Evolutionary conservation across 2,113 vertebrate genomes (phyloP).

Genomic region (Etia nguti): DNA sequence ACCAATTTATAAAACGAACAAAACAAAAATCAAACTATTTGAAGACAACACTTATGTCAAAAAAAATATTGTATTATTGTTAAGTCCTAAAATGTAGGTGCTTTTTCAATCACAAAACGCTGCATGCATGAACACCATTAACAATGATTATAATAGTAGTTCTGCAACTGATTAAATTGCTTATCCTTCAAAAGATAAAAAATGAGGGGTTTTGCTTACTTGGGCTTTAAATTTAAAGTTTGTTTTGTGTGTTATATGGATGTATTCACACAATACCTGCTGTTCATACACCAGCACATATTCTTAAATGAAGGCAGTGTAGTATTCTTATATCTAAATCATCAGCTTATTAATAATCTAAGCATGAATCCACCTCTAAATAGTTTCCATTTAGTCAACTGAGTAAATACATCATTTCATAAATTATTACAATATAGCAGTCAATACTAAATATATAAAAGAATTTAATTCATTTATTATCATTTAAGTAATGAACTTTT

Average conservation of each 20-base stretch:
- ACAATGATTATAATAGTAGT: conserved; percentile 10
- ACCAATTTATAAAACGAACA: neutral
- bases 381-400: neutral
- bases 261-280: neutral
- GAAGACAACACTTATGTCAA: neutral
- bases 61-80: neutral
- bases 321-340: neutral
- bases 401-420: neutral
- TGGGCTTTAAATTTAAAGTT: neutral
- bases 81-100: conserved; percentile 15
- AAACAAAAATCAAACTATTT: neutral
- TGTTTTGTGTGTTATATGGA: neutral
- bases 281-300: neutral
- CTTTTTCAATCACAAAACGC: conserved; percentile 18
- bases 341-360: neutral
- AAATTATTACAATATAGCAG: neutral
- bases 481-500: neutral
- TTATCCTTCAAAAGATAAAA: neutral
- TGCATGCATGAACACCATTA: conserved; percentile 33
- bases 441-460: neutral
- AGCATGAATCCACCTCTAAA: neutral
- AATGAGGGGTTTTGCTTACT: neutral
- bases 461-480: neutral
- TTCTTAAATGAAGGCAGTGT: neutral
- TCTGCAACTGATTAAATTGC: conserved; percentile 40